phyloP scores from a whole-genome alignment of 2,797 vertebrate genomes.

The Etheostoma nigrum region DNA sequence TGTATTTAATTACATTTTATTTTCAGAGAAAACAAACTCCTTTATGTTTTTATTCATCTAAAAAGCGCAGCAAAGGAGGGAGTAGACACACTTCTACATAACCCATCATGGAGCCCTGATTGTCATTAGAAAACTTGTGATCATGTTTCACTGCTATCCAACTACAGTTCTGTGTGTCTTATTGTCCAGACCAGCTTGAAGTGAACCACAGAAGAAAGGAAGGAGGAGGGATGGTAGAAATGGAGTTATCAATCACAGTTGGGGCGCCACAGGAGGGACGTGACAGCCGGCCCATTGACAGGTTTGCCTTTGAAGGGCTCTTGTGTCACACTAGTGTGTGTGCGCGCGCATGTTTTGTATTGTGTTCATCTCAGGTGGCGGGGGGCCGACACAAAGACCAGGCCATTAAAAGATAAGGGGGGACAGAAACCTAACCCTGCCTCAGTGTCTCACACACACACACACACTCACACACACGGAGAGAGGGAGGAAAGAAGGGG shows the following conservation, averaged over 20 bases:
- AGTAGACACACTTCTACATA: background rate
- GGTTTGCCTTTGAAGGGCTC: slow-evolving; percentile 74
- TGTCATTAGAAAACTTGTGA: slow-evolving; percentile 5
- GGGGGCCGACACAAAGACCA: slow-evolving; percentile 80
- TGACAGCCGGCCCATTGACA: slow-evolving; percentile 79
- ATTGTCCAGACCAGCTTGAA: slow-evolving; percentile 54
- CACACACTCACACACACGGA: background rate
- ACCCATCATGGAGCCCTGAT: background rate
- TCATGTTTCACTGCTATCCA: background rate
- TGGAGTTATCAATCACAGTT: slow-evolving; percentile 80
- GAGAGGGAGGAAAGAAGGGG: slow-evolving; percentile 10
- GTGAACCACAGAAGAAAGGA: slow-evolving; percentile 34
- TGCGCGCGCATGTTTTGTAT: slow-evolving; percentile 48
- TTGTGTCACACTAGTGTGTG: slow-evolving; percentile 57
- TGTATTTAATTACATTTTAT: background rate
- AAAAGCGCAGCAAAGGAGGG: background rate
- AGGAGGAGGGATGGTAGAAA: slow-evolving; percentile 54
- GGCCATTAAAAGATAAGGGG: slow-evolving; percentile 87
- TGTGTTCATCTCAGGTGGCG: slow-evolving; percentile 81
- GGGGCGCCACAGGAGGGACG: slow-evolving; percentile 74
- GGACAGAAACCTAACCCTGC: slow-evolving; percentile 79
- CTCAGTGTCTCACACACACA: slow-evolving; percentile 52
- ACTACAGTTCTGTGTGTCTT: slow-evolving; percentile 4
- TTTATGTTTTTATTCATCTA: background rate
- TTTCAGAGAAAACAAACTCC: background rate